Conservation (phyloP, 1,140 invertebrate species). For the Halyomorpha halys region DNA sequence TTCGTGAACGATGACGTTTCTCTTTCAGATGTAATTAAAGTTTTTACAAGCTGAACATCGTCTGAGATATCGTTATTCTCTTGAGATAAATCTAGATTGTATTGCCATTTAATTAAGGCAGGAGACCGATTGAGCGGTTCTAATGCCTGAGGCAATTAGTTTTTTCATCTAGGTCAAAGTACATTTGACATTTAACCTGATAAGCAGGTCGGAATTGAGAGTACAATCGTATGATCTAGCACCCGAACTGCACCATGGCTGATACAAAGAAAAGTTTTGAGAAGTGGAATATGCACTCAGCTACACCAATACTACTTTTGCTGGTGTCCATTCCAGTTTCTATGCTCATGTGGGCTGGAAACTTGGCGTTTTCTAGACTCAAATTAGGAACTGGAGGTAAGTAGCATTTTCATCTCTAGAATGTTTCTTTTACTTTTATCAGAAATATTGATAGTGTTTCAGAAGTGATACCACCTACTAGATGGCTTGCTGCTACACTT, state of each 20-base stretch:
- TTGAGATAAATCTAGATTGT: too few species aligned
- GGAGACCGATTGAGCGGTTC: too few species aligned
- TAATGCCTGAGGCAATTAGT: too few species aligned
- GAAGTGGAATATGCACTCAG: neutral
- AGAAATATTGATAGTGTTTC: constrained; percentile 31
- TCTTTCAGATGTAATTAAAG: too few species aligned
- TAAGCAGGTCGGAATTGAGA: too few species aligned
- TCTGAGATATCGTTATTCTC: too few species aligned
- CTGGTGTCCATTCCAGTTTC: constrained; percentile 57
- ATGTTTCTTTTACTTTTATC: constrained; percentile 19
- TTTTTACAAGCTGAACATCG: too few species aligned
- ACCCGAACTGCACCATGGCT: neutral
- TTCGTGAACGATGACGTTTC: too few species aligned
- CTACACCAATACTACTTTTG: constrained; percentile 38
- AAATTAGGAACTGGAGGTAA: constrained; percentile 46
- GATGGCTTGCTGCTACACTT: constrained; percentile 59
- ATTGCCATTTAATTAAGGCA: too few species aligned
- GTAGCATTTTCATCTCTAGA: constrained; percentile 20
- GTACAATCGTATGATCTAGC: too few species aligned
- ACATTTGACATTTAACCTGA: too few species aligned
- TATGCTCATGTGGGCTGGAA: constrained; percentile 59
- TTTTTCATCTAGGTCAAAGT: too few species aligned
- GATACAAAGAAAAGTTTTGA: neutral
- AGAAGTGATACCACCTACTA: constrained; percentile 59
- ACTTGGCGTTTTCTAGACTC: constrained; percentile 52